Evolutionary conservation across 2,113 vertebrate species (phyloP).

Genomic region (Clarias gariepinus): DNA sequence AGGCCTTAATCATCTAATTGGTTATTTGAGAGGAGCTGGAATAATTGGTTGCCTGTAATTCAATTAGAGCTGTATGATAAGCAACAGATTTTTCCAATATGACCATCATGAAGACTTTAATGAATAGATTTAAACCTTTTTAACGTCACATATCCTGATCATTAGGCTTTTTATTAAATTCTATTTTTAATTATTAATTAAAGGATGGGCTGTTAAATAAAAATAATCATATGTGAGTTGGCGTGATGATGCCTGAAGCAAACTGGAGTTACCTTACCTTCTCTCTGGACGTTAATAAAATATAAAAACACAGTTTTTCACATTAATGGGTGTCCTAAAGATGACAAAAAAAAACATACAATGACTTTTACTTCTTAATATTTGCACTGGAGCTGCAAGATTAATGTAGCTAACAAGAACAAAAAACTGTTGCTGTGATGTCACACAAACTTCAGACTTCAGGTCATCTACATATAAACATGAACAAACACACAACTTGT

Average conservation of each 20-base stretch:
- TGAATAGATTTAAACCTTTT: conserved; percentile 3
- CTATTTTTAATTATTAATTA: not conserved
- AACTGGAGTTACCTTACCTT: not conserved
- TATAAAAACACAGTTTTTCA: not conserved
- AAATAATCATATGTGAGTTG: not conserved
- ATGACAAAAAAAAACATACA: not conserved
- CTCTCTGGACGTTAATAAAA: too few relatives aligned
- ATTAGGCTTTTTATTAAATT: not conserved
- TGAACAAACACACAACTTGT: not conserved
- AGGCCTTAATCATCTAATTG: conserved; percentile 60
- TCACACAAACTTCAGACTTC: not conserved
- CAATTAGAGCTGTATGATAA: not conserved
- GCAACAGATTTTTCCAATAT: not conserved
- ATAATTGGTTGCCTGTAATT: conserved; percentile 39
- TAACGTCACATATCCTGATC: not conserved
- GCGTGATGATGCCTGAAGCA: not conserved
- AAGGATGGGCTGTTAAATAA: not conserved
- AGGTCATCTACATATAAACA: too few relatives aligned
- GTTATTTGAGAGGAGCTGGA: conserved; percentile 45
- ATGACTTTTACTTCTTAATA: not conserved
- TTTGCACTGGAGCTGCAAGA: not conserved
- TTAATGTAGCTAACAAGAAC: not conserved
- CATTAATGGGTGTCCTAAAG: not conserved
- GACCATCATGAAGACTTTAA: not conserved
- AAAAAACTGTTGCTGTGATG: not conserved